phyloP scores from a whole-genome alignment of 2,888 invertebrate species.

The Andrena hattorfiana region DNA sequence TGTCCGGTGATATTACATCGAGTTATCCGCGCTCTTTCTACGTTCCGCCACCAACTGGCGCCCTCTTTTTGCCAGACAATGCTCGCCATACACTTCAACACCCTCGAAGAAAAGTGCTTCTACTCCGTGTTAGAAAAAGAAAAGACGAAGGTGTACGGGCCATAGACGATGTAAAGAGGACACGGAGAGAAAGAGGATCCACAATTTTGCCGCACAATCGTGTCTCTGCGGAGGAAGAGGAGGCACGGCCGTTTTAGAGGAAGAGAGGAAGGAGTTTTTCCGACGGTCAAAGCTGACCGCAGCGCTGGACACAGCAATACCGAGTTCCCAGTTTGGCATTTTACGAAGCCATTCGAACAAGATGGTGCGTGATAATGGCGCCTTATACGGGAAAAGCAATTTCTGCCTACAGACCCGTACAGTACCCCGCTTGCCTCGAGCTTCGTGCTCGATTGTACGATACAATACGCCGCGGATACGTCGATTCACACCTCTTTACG shows the following conservation, averaged over 20 bases:
- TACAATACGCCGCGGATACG: constrained; percentile 70
- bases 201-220: constrained; percentile 77
- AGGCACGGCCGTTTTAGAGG: constrained; percentile 23
- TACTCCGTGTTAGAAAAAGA: constrained; percentile 42
- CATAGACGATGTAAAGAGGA: constrained; percentile 65
- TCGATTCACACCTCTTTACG: constrained; percentile 76
- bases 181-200: constrained; percentile 67
- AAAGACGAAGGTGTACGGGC: constrained; percentile 33
- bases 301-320: constrained; percentile 80
- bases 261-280: constrained; percentile 58
- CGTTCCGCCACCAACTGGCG: constrained; percentile 72
- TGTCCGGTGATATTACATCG: constrained; percentile 67
- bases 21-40: constrained; percentile 51
- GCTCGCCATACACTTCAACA: constrained; percentile 58
- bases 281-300: constrained; percentile 75
- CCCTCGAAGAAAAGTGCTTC: constrained; percentile 71
- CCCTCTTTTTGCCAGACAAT: constrained; percentile 62
- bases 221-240: constrained; percentile 54
- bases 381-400: constrained; percentile 84
- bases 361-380: constrained; percentile 84
- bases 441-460: constrained; percentile 59
- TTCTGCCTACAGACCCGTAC: constrained; percentile 75
- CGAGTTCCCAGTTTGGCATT: constrained; percentile 80
- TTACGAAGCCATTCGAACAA: constrained; percentile 83
- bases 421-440: constrained; percentile 48